Base-by-base conservation (phyloP, 2,113 vertebrate genomes). In the Boleophthalmus pectinirostris region DNA sequence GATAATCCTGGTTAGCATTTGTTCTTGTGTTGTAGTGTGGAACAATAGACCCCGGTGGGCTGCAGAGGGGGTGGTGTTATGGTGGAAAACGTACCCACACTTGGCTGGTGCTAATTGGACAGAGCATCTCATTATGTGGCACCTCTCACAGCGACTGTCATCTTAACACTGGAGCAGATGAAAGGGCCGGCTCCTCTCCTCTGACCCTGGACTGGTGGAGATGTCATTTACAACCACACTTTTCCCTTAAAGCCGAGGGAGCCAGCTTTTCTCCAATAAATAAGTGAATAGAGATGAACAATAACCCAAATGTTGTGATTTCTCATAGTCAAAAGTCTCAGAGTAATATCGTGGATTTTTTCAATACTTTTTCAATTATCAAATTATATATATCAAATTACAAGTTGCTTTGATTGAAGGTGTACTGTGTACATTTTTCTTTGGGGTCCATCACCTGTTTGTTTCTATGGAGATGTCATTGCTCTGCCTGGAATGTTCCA, bases 91-190 rank as follows among this genome's bases (percentile, higher is more conserved):
- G 70, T 80, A 61, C 86, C 83, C 88, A 85, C 88, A 89, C 83
- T 84, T 89, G 84, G 11, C 68, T 29, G 25, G 89, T 90, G 90
- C 92, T 93, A 93, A 92, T 92, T 92, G 91, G 92, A 90, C 87
- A 72, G 84, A 87, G 89, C 91, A 90, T 87, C 86, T 90, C 88
- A 89, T 89, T 90, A 84, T 85, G 81, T 91, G 74, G 82, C 82
- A 78, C 87, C 82, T 90, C 75, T 77, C 88, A 61, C 73, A 75
- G 76, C 80, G 84, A 86, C 90, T 93, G 89, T 91, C 92, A 87
- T 76, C 74, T 82, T 82, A 29, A 7, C 23, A 66, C 43, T 13
- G 61, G 33, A 91, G 88, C 78, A 74, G 68, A 86, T 75, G 85
- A 87, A 87, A 86, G 56, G 38, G 65, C 73, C 78, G 12, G 66